Evolutionary conservation across 2,888 invertebrate species (phyloP).

Genomic region (Morpho deidamia): DNA sequence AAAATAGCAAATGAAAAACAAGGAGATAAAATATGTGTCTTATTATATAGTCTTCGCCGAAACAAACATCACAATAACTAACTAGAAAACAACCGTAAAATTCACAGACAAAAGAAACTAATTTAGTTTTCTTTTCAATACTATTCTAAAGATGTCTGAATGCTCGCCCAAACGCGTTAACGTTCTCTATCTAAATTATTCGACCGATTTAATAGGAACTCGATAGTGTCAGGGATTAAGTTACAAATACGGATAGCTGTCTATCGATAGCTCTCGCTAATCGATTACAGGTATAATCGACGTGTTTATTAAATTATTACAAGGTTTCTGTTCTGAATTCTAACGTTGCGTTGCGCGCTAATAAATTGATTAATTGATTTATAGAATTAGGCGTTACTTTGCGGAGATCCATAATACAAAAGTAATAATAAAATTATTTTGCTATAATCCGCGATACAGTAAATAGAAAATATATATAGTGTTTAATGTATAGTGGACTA

Average conservation of each 20-base stretch:
- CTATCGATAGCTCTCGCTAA: conserved; percentile 29
- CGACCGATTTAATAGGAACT: conserved; percentile 10
- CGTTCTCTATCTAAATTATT: background rate
- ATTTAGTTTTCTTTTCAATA: background rate
- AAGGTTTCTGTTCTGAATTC: background rate
- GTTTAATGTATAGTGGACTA: too few species aligned
- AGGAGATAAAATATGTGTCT: background rate
- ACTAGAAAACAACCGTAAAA: background rate
- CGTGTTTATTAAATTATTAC: conserved; percentile 26
- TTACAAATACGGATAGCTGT: conserved; percentile 14
- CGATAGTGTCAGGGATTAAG: conserved; percentile 20
- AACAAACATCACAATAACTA: background rate
- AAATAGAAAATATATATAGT: too few species aligned
- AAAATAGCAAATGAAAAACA: background rate
- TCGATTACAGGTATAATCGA: conserved; percentile 41
- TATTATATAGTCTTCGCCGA: background rate
- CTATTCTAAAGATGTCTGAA: background rate
- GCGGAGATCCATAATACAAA: too few species aligned
- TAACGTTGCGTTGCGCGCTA: too few species aligned
- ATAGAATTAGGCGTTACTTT: too few species aligned
- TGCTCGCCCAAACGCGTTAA: background rate
- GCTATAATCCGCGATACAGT: too few species aligned
- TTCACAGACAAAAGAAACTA: background rate
- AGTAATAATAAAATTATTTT: too few species aligned
- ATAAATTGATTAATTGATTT: too few species aligned